Percentiles rank a stretch among this genome's conserved stretches.
Conservation (phyloP, 2,113 vertebrate genomes). For the Lophochroa leadbeateri region DNA sequence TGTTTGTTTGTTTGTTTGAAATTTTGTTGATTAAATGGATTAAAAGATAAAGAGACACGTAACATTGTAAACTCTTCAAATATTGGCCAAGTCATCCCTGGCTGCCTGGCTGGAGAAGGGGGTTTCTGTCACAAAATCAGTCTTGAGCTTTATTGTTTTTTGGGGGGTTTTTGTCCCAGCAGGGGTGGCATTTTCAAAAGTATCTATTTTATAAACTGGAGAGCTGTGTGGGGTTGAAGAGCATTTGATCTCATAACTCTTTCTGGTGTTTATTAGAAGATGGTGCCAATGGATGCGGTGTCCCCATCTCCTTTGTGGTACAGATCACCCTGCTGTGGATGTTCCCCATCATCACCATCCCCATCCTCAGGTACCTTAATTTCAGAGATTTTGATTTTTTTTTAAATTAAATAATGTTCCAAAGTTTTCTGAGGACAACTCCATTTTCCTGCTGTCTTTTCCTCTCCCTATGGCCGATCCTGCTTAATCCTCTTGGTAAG, state of each 20-base stretch:
- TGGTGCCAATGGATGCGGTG: accelerated
- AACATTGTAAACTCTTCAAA: slow-evolving; percentile 61
- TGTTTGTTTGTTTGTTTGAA: background rate
- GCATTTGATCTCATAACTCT: background rate
- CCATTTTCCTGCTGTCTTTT: background rate
- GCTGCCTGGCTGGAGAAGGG: background rate
- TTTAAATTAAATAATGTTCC: background rate
- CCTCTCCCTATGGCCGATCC: background rate
- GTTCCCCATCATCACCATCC: background rate
- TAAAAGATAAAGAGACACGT: slow-evolving; percentile 67
- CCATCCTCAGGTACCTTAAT: background rate
- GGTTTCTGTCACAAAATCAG: background rate
- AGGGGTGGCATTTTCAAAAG: background rate
- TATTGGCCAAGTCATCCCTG: background rate
- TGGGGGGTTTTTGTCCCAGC: background rate
- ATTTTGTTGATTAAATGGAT: slow-evolving; percentile 71
- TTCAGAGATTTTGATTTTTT: background rate
- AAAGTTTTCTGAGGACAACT: background rate
- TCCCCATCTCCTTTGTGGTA: background rate
- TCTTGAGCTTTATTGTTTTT: background rate
- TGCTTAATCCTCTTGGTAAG: background rate
- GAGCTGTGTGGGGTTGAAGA: background rate
- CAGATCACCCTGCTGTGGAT: background rate
- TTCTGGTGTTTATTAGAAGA: background rate
- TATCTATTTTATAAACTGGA: background rate